phyloP scores from a whole-genome alignment of 2,797 vertebrate species.

The Bovichtus variegatus region DNA sequence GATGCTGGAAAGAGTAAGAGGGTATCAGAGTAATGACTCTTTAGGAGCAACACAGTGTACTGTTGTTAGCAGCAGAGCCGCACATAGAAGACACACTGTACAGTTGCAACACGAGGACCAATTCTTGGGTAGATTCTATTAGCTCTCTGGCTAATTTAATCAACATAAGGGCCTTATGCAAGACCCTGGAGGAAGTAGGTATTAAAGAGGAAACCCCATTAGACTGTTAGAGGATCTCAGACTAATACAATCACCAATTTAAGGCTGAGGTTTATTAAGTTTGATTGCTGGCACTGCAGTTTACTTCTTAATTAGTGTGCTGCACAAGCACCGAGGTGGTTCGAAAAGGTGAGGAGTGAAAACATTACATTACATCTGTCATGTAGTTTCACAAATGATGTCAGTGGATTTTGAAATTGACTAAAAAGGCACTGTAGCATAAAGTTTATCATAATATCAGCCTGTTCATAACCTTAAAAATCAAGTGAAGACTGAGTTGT shows the following conservation, averaged over 20 bases:
- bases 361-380: background rate
- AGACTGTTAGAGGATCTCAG: constrained; percentile 61
- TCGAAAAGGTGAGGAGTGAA: background rate
- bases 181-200: constrained; percentile 75
- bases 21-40: constrained; percentile 45
- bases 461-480: background rate
- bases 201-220: constrained; percentile 76
- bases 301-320: constrained; percentile 42
- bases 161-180: constrained; percentile 68
- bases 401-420: background rate
- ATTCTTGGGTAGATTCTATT: constrained; percentile 77
- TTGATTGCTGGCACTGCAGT: constrained; percentile 38
- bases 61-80: constrained; percentile 53
- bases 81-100: constrained; percentile 67
- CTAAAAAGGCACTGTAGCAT: background rate
- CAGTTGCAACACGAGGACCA: constrained; percentile 53
- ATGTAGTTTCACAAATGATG: background rate
- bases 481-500: background rate
- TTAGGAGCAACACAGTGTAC: constrained; percentile 63
- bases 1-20: constrained; percentile 29
- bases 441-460: background rate
- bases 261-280: constrained; percentile 55
- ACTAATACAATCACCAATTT: constrained; percentile 70
- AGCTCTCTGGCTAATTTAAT: constrained; percentile 78
- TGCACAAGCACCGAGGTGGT: background rate